Percentiles rank a stretch among this genome's conserved stretches.
These are phyloP conservation scores for Poecile montanus DNA, from an alignment of 2,797 vertebrate species.

Conservation along the genomic window DNA sequence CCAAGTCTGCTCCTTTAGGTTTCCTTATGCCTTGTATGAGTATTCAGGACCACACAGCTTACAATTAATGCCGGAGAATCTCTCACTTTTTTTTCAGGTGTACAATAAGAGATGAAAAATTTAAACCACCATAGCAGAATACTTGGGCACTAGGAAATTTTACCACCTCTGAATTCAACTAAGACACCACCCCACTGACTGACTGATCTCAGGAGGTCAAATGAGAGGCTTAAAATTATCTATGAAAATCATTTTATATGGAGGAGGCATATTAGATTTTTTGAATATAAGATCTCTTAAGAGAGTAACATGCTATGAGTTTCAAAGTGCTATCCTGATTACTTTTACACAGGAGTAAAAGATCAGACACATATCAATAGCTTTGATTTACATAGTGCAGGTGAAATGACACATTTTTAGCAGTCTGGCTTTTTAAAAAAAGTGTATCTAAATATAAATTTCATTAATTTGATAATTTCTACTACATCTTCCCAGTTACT, in stretches of 20 bases:
- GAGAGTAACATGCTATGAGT: neutral
- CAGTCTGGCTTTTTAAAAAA: neutral
- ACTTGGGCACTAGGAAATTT: neutral
- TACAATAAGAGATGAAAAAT: neutral
- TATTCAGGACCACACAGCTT: neutral
- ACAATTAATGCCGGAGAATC: neutral
- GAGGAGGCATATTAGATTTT: neutral
- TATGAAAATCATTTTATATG: neutral
- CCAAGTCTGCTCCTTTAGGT: neutral
- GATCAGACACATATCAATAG: neutral
- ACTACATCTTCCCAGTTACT: neutral
- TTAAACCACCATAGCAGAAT: neutral
- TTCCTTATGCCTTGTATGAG: neutral
- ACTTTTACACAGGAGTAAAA: neutral
- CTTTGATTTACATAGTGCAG: neutral
- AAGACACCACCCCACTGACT: neutral
- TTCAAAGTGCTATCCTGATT: neutral
- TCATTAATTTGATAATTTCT: neutral
- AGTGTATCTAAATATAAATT: neutral
- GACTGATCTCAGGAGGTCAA: neutral
- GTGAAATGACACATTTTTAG: neutral
- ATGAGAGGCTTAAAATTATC: neutral
- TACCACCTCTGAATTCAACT: neutral
- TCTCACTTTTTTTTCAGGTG: neutral
- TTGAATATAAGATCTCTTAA: neutral